phyloP scores from a whole-genome alignment of 2,888 invertebrate species.

The Hololepta plana region DNA sequence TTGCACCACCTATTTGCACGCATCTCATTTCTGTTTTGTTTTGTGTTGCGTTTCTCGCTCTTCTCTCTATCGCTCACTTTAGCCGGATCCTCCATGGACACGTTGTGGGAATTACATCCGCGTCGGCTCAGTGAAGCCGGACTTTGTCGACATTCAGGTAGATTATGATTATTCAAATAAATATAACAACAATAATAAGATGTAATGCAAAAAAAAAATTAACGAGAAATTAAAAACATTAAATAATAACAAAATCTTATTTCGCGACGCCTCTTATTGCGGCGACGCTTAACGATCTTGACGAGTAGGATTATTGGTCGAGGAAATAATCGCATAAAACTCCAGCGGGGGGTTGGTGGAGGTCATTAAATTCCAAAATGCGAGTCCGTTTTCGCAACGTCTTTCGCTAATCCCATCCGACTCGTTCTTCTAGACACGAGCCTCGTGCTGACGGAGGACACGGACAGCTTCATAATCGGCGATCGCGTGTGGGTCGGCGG shows the following conservation, averaged over 20 bases:
- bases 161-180: too few relatives aligned
- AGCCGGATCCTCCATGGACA: slow-evolving; percentile 49
- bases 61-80: too few relatives aligned
- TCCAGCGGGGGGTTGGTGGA: neutral
- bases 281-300: too few relatives aligned
- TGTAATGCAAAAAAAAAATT: too few relatives aligned
- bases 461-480: slow-evolving; percentile 91
- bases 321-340: too few relatives aligned
- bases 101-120: slow-evolving; percentile 54
- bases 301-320: too few relatives aligned
- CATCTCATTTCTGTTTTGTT: slow-evolving; percentile 18
- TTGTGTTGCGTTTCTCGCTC: slow-evolving; percentile 29
- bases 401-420: neutral
- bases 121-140: slow-evolving; percentile 60
- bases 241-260: too few relatives aligned
- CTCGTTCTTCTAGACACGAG: slow-evolving; percentile 58
- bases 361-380: slow-evolving; percentile 1
- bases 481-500: slow-evolving; percentile 90
- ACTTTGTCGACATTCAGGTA: slow-evolving; percentile 60
- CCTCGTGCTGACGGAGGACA: slow-evolving; percentile 68
- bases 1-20: slow-evolving; percentile 5
- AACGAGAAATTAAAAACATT: too few relatives aligned
- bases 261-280: too few relatives aligned
- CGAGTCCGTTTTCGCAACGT: too few relatives aligned
- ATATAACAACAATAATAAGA: too few relatives aligned